Conservation (phyloP, 2,113 vertebrate species). For the Heliornis fulica region DNA sequence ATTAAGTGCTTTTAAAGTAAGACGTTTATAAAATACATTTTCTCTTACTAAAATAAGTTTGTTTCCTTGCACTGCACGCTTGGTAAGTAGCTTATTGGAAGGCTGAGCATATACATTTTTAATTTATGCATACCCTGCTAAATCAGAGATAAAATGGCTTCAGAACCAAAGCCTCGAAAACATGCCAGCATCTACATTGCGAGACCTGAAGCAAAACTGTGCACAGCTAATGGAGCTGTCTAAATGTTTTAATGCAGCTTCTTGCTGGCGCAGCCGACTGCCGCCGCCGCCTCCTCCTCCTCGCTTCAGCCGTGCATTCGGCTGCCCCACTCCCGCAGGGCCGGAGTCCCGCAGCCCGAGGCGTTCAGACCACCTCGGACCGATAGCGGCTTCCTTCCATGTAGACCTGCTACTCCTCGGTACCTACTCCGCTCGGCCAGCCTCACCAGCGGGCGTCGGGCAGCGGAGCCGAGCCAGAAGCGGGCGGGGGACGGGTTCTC, state of each 20-base stretch:
- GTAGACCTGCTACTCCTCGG: neutral
- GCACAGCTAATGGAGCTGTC: neutral
- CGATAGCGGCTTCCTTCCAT: neutral
- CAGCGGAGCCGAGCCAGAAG: neutral
- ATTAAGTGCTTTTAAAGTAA: neutral
- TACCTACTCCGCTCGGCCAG: neutral
- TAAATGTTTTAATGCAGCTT: neutral
- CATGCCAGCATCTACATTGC: rapidly evolving
- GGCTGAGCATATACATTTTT: neutral
- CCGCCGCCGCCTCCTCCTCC: too few species aligned
- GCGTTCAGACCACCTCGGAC: too few species aligned
- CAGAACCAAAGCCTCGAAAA: neutral
- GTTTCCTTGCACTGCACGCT: neutral
- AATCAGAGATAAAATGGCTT: neutral
- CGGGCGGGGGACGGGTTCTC: too few species aligned
- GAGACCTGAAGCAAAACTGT: rapidly evolving
- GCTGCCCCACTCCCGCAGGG: too few species aligned
- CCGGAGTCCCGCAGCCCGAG: too few species aligned
- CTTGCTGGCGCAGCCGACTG: neutral
- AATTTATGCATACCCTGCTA: rapidly evolving
- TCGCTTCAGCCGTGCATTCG: too few species aligned
- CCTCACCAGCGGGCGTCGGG: too few species aligned
- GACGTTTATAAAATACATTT: neutral
- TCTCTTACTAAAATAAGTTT: neutral
- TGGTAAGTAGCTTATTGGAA: neutral